Evolutionary conservation across 1,140 invertebrate genomes (phyloP).

Genomic region (Drosophila parabipectinata): DNA sequence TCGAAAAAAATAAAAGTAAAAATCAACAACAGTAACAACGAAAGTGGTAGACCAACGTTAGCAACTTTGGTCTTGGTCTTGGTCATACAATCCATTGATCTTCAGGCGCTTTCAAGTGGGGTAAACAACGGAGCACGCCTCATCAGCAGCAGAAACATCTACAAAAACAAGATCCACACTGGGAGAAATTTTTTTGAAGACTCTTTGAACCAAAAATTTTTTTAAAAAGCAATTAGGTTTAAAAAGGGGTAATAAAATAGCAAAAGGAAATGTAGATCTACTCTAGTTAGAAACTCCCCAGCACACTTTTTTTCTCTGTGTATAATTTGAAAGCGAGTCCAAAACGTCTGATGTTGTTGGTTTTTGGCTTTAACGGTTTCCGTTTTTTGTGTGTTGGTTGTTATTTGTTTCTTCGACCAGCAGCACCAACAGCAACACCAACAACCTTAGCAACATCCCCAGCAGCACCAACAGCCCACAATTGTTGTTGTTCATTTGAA

Average conservation of each 20-base stretch:
- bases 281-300: neutral
- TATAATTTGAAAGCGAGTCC: conserved; percentile 73
- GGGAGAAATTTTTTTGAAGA: neutral
- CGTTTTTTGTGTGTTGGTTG: conserved; percentile 70
- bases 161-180: conserved; percentile 32
- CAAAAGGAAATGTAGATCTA: neutral
- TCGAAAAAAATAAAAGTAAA: conserved; percentile 32
- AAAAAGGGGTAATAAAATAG: too few species aligned
- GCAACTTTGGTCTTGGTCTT: conserved; percentile 56
- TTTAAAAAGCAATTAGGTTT: too few species aligned
- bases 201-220: too few species aligned
- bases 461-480: conserved; percentile 9
- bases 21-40: conserved; percentile 78
- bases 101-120: conserved; percentile 70
- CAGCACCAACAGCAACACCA: conserved; percentile 10
- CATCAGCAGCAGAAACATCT: conserved; percentile 56
- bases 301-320: conserved; percentile 13
- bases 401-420: conserved; percentile 66
- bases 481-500: conserved; percentile 70
- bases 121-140: conserved; percentile 72
- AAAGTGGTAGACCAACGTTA: conserved; percentile 77
- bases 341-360: conserved; percentile 61
- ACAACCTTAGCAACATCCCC: conserved; percentile 1
- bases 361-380: conserved; percentile 79
- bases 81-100: conserved; percentile 71